phyloP scores from a whole-genome alignment of 2,888 invertebrate species.

The Caradrina clavipalpis region DNA sequence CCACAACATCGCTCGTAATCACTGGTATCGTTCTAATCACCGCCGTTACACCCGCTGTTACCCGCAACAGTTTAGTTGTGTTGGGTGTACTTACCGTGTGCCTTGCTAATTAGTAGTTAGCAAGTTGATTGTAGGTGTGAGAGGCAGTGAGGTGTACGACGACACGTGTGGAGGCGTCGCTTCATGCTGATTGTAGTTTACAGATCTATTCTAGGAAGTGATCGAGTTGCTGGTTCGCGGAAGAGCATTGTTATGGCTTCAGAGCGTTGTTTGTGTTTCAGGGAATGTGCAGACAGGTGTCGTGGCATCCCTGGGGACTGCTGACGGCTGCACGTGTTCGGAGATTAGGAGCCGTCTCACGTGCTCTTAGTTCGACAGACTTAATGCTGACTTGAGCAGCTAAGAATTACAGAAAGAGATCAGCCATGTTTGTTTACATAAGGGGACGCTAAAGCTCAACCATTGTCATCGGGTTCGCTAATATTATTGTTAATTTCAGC shows the following conservation, averaged over 20 bases:
- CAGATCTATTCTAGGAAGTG: conserved; percentile 29
- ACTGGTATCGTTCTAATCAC: conserved; percentile 2
- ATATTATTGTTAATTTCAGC: neutral
- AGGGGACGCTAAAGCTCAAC: neutral
- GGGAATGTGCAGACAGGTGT: conserved; percentile 8
- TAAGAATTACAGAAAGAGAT: neutral
- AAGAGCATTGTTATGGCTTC: conserved; percentile 10
- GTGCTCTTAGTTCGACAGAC: neutral
- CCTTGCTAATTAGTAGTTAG: conserved; percentile 20
- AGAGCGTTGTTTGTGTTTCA: neutral
- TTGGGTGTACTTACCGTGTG: neutral
- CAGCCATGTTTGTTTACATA: neutral
- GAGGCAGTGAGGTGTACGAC: neutral
- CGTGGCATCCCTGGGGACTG: neutral
- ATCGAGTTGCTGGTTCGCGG: neutral
- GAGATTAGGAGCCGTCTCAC: too few relatives aligned
- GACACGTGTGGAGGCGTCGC: conserved; percentile 26
- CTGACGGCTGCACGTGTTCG: neutral
- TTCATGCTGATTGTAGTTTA: conserved; percentile 24
- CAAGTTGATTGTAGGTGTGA: conserved; percentile 18
- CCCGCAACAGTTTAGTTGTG: neutral
- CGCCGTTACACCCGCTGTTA: neutral
- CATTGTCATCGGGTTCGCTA: neutral
- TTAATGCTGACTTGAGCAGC: conserved; percentile 9
- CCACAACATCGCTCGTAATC: conserved; percentile 1